These are phyloP conservation scores for Anarsia innoxiella DNA, from an alignment of 2,888 invertebrate species.

Conservation along the genomic window DNA sequence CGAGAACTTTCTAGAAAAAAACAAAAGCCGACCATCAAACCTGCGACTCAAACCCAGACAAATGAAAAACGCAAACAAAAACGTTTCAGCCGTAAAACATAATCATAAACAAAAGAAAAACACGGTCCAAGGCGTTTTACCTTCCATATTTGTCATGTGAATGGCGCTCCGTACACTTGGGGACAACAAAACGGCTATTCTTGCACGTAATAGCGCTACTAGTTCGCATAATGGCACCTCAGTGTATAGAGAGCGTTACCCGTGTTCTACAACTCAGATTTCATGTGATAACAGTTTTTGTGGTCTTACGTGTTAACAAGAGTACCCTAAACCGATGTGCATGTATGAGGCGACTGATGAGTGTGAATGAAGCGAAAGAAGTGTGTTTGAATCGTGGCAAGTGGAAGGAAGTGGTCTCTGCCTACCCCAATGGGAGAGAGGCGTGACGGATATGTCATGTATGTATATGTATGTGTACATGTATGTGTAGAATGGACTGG, in stretches of 20 bases:
- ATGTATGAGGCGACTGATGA: too few relatives aligned
- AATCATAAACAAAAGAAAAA: slow-evolving; percentile 16
- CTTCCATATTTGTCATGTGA: slow-evolving; percentile 33
- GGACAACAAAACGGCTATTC: slow-evolving; percentile 39
- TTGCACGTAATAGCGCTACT: slow-evolving; percentile 35
- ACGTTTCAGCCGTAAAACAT: slow-evolving; percentile 5
- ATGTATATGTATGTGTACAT: too few relatives aligned
- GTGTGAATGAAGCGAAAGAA: too few relatives aligned
- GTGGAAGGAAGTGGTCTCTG: too few relatives aligned
- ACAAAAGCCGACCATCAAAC: too few relatives aligned
- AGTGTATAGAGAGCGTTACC: slow-evolving; percentile 25
- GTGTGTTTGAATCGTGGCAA: too few relatives aligned
- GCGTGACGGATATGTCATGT: neutral
- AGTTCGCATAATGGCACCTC: slow-evolving; percentile 31
- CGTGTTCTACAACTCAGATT: slow-evolving; percentile 19
- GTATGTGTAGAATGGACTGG: too few relatives aligned
- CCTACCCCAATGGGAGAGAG: too few relatives aligned
- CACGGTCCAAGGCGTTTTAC: slow-evolving; percentile 17
- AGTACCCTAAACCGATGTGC: too few relatives aligned
- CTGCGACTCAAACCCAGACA: too few relatives aligned
- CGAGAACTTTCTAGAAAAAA: too few relatives aligned
- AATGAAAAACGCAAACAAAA: too few relatives aligned
- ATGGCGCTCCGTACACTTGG: slow-evolving; percentile 35
- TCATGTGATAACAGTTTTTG: slow-evolving; percentile 16
- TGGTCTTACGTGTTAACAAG: neutral